These are phyloP conservation scores for Pitangus sulphuratus DNA, from an alignment of 2,797 vertebrate species.

Conservation along the genomic window DNA sequence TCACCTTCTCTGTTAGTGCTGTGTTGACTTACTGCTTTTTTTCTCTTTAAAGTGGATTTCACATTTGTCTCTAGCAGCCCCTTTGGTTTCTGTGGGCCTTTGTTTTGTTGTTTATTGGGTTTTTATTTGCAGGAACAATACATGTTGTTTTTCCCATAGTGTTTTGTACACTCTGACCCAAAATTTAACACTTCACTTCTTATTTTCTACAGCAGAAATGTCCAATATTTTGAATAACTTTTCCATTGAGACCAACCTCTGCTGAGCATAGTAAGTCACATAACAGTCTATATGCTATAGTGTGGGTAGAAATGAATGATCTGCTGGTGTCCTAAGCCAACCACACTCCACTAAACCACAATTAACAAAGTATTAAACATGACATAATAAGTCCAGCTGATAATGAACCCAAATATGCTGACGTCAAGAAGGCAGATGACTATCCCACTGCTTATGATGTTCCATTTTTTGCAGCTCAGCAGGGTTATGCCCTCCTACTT, in stretches of 20 bases:
- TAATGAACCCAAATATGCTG: background rate
- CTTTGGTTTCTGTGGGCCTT: background rate
- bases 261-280: background rate
- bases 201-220: background rate
- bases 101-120: conserved; percentile 10
- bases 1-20: background rate
- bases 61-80: conserved; percentile 3
- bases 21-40: conserved; percentile 9
- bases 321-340: background rate
- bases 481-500: conserved; percentile 4
- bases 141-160: background rate
- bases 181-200: conserved; percentile 10
- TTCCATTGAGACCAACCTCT: background rate
- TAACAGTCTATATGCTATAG: background rate
- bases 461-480: background rate
- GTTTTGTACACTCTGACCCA: background rate
- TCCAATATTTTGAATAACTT: background rate
- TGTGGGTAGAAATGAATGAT: background rate
- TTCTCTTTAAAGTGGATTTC: conserved; percentile 23
- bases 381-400: background rate
- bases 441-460: background rate
- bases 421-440: background rate
- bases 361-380: background rate
- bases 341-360: background rate
- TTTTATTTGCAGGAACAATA: conserved; percentile 19